phyloP scores from a whole-genome alignment of 1,140 invertebrate genomes.

The Eupeodes corollae region DNA sequence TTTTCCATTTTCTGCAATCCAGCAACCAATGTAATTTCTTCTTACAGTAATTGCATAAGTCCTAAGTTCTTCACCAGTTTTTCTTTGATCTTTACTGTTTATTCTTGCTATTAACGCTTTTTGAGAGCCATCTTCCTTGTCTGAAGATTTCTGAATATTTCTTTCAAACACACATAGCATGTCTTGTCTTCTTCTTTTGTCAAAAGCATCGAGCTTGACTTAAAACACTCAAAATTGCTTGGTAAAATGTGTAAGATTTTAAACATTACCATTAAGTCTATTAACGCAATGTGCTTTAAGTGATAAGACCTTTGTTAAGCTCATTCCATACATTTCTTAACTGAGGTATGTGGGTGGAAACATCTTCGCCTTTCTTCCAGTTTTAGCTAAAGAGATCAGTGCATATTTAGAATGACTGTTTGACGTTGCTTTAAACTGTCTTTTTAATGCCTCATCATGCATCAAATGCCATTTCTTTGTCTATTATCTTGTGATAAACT shows the following conservation, averaged over 20 bases:
- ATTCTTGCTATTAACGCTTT: too few relatives aligned
- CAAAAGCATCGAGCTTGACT: slow-evolving; percentile 3
- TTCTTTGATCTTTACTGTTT: too few relatives aligned
- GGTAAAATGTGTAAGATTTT: slow-evolving; percentile 3
- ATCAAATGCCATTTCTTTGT: too few relatives aligned
- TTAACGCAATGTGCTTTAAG: not conserved
- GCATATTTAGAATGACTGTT: slow-evolving; percentile 1
- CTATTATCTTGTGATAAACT: too few relatives aligned
- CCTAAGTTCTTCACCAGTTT: not conserved
- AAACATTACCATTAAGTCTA: slow-evolving; percentile 1
- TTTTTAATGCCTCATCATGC: slow-evolving; percentile 1
- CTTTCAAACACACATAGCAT: slow-evolving; percentile 1
- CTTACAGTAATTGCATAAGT: slow-evolving; percentile 19
- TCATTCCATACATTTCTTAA: not conserved
- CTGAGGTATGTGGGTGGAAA: not conserved
- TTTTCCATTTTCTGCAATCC: slow-evolving; percentile 18
- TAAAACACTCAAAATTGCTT: slow-evolving; percentile 1
- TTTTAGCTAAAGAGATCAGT: not conserved
- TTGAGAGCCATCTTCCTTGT: too few relatives aligned
- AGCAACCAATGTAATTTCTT: slow-evolving; percentile 16
- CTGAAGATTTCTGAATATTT: not conserved
- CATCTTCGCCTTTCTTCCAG: not conserved
- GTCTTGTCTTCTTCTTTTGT: slow-evolving; percentile 1
- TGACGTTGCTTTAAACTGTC: slow-evolving; percentile 1
- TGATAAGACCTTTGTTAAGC: not conserved